Evolutionary conservation across 2,888 invertebrate species (phyloP), one percentile per base, ranked within the genome.

Genomic region (Pasiphila rectangulata): DNA sequence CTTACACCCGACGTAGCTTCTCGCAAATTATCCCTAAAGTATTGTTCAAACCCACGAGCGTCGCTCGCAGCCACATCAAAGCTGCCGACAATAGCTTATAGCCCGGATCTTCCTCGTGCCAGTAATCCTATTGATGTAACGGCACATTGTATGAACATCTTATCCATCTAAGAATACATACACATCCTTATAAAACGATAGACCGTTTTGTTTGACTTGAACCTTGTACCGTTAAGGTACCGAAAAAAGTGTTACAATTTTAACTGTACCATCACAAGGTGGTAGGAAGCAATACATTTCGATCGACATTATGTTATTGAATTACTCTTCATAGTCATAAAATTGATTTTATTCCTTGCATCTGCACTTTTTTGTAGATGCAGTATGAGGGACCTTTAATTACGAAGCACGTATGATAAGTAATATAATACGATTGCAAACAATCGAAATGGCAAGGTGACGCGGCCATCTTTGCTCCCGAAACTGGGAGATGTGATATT

Each of bases 251-350:
- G 87, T 80, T 87, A 88, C 85, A 86, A 82, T 86, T 87, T 79
- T 85, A 87, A 87, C 87, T 87, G 87, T 87, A 84, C 76, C 83
- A 61, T 65, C 66, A 68, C 75, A 86, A 86, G 86, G 86, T 88
- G 87, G 78, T 80, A 87, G 87, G 87, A 88, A 88, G 87, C 81
- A 81, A 88, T 86, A 84, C 75, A 81, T 87, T 79, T 79, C 75
- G 76, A 83, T 86, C 79, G 70, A 80, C 83, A 82, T 86, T 85
- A 84, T 81, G 87, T 87, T 88, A 88, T 87, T 85, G 86, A 84
- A 87, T 87, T 86, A 86, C 87, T 85, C 78, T 81, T 72, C 69
- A 83, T 79, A 81, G 79, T 83, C 79, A 83, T 82, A 81, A 67
- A 75, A 67, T 72, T 68, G 65, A 51, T 55, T 49, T 53, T 79